Base-by-base conservation (phyloP, 2,888 invertebrate species). In the Cactoblastis cactorum region DNA sequence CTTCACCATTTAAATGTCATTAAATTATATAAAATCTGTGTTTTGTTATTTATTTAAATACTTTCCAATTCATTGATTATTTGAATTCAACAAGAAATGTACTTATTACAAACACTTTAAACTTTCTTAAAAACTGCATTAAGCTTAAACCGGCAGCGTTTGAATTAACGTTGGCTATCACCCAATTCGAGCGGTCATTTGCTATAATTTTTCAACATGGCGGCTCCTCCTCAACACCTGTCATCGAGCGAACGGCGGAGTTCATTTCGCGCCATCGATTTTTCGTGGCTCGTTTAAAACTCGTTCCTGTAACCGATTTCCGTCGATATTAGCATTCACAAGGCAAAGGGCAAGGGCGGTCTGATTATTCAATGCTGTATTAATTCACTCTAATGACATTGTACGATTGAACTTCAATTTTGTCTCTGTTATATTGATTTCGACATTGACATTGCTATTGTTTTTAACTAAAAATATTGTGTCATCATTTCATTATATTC, bases 171-270 rank as follows among this genome's bases (percentile, higher is more conserved):
- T 73, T 84, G 85, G 85, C 77, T 2, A 2, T 3, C 1, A 33
- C 71, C 83, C 84, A 85, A 84, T 83, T 77, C 70, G 78, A 71
- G 62, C 62, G 71, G 74, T 78, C 67, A 69, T 77, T 77, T 73
- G 64, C 57, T 71, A 74, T 75, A 64, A 78, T 83, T 86, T 86
- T 87, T 83, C 86, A 83, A 75, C 66, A 67, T 71, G 72, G 75
- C 69, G 67, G 62, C 67, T 62, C 60, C 65, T 60, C 59, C 49
- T 11, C 41, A 32, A 22, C 85, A 86, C 84, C 86, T 86, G 84
- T 79, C 80, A 38, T 48, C 37, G 17, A 24, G n/a, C 37, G 38
- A n/a, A 37, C 22, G 18, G 71, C 65, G 56, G 69, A 62, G 65
- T 69, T 69, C 67, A 59, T 71, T 56, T 41, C 19, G 19, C 14